These are phyloP conservation scores for Misgurnus mizolepis DNA, from an alignment of 2,113 vertebrate species.

Conservation along the genomic window DNA sequence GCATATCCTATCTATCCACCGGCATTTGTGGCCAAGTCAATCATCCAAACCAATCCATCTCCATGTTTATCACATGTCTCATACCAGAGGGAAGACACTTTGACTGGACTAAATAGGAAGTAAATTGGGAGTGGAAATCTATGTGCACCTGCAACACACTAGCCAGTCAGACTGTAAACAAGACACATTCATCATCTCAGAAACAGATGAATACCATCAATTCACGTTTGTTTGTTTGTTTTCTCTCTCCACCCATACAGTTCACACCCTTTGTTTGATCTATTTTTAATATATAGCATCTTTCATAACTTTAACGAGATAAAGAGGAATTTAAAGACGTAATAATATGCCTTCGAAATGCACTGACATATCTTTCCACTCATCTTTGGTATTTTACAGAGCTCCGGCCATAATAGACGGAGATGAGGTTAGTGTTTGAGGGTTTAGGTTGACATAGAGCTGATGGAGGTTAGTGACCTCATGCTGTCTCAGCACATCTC, in stretches of 20 bases:
- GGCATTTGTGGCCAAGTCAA: not conserved
- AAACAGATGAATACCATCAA: slow-evolving; percentile 43
- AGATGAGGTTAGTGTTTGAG: slow-evolving; percentile 11
- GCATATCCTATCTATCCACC: not conserved
- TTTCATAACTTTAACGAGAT: not conserved
- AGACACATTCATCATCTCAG: slow-evolving; percentile 25
- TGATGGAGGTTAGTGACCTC: slow-evolving; percentile 28
- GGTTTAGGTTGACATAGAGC: slow-evolving; percentile 45
- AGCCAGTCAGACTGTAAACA: slow-evolving; percentile 15
- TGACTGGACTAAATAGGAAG: slow-evolving; percentile 19
- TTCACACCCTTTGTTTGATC: not conserved
- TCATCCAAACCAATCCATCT: not conserved
- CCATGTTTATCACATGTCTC: slow-evolving; percentile 20
- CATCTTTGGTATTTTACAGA: not conserved
- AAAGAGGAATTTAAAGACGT: not conserved
- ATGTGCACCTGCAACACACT: slow-evolving; percentile 44
- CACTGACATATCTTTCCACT: not conserved
- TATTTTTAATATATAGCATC: not conserved
- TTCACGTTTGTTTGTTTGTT: not conserved
- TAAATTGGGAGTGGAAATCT: slow-evolving; percentile 7
- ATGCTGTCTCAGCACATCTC: slow-evolving; percentile 43
- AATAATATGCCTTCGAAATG: not conserved
- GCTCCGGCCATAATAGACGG: not conserved
- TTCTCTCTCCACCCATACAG: not conserved
- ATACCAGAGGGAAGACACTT: slow-evolving; percentile 20